Evolutionary conservation across 2,888 invertebrate genomes (phyloP).

Genomic region (Drosophila subsilvestris): DNA sequence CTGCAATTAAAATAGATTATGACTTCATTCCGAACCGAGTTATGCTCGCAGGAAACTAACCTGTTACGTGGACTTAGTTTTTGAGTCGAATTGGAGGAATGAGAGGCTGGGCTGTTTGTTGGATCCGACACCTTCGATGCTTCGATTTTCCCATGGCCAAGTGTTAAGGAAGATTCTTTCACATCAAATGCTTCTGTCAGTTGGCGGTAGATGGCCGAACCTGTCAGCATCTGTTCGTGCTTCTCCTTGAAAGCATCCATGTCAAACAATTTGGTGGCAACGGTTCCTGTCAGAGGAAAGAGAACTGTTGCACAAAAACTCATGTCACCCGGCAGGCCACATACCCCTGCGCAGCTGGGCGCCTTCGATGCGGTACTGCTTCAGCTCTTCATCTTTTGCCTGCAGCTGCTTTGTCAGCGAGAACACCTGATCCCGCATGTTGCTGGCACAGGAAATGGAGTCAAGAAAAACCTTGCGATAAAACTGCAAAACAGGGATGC

Average conservation of each 20-base stretch:
- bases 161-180: background rate
- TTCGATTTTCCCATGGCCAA: background rate
- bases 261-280: slow-evolving; percentile 69
- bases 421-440: slow-evolving; percentile 56
- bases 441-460: slow-evolving; percentile 54
- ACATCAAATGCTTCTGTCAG: background rate
- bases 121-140: background rate
- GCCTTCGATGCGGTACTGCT: slow-evolving; percentile 79
- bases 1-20: slow-evolving; percentile 45
- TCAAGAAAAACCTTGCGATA: slow-evolving; percentile 59
- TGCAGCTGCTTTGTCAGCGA: slow-evolving; percentile 63
- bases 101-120: background rate
- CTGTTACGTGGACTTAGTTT: slow-evolving; percentile 47
- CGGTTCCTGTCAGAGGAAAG: slow-evolving; percentile 62
- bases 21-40: background rate
- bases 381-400: slow-evolving; percentile 81
- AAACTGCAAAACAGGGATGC: slow-evolving; percentile 55
- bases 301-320: background rate
- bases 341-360: slow-evolving; percentile 74
- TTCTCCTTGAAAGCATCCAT: slow-evolving; percentile 46
- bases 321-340: slow-evolving; percentile 8
- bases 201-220: slow-evolving; percentile 21
- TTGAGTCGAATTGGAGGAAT: background rate
- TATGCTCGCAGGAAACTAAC: slow-evolving; percentile 27
- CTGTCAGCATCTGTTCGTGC: slow-evolving; percentile 38